Base-by-base conservation (phyloP, 2,888 invertebrate species). In the Morpho deidamia region DNA sequence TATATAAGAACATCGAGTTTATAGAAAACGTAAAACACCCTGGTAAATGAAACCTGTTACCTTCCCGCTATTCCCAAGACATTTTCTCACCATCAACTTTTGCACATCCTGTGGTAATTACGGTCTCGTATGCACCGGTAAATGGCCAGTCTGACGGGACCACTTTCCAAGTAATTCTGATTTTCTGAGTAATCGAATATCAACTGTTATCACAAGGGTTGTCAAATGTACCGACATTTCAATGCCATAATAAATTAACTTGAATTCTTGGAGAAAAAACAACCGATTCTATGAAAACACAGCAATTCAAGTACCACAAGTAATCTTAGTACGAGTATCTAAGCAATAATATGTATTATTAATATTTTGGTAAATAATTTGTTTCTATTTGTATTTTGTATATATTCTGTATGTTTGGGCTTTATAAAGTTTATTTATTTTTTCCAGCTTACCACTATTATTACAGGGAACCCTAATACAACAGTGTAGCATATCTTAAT, bases 41-140 rank as follows among this genome's bases (percentile, higher is more conserved):
- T 35, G 12, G 34, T 41, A 12, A 14, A 41, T 7, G 4, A 47
- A 49, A 42, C 41, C 11, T 35, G 49, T 49, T n/a, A n/a, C 34
- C 32, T 9, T 33, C 33, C 48, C 40, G 39, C 40, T 42, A 42
- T 42, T 12, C 14, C 42, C 42, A 48, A 41, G 35, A 42, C 14
- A 35, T 34, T 42, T 47, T 49, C 49, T 35, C 49, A 42, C 41
- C 54, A 56, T 59, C 46, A 55, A 58, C 50, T 56, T 51, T 62
- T 51, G 47, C 43, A 43, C 53, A 59, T 56, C 59, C 56, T 51
- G 56, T n/a, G 23, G 48, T 51, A 54, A 58, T 58, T 58, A 55
- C 48, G 34, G 53, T 48, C 32, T 39, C n/a, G n/a, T 41, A 45
- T 39, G 44, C 39, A 51, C 50, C 41, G 44, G 46, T 49, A 53